Conservation (phyloP, 2,113 vertebrate genomes). For the Myanophis thanlyinensis region DNA sequence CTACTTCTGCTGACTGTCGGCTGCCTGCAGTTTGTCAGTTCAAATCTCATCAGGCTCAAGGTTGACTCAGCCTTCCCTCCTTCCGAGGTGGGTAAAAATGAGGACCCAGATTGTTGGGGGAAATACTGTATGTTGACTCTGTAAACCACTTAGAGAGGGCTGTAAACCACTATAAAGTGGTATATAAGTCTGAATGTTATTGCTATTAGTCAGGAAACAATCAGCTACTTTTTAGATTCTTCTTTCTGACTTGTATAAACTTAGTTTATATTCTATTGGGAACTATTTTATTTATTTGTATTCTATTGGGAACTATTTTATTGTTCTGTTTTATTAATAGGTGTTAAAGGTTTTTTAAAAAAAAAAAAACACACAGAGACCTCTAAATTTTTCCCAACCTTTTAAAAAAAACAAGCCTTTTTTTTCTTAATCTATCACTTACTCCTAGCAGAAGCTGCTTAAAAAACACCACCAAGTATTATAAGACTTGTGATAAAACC, state of each 20-base stretch:
- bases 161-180: too few species aligned
- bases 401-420: too few species aligned
- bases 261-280: not conserved
- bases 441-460: not conserved
- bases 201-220: not conserved
- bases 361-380: too few species aligned
- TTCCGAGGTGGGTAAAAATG: too few species aligned
- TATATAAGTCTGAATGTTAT: too few species aligned
- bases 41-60: too few species aligned
- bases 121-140: too few species aligned
- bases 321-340: not conserved
- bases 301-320: not conserved
- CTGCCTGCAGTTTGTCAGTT: too few species aligned
- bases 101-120: too few species aligned
- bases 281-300: not conserved
- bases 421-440: not conserved
- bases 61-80: too few species aligned
- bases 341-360: not conserved
- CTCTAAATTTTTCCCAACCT: not conserved
- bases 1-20: too few species aligned
- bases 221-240: not conserved
- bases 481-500: conserved; percentile 13
- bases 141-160: too few species aligned
- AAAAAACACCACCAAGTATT: conserved; percentile 12
- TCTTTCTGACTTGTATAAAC: not conserved